Conservation (phyloP, 1,140 invertebrate species). For the Trachymyrmex cornetzi region DNA sequence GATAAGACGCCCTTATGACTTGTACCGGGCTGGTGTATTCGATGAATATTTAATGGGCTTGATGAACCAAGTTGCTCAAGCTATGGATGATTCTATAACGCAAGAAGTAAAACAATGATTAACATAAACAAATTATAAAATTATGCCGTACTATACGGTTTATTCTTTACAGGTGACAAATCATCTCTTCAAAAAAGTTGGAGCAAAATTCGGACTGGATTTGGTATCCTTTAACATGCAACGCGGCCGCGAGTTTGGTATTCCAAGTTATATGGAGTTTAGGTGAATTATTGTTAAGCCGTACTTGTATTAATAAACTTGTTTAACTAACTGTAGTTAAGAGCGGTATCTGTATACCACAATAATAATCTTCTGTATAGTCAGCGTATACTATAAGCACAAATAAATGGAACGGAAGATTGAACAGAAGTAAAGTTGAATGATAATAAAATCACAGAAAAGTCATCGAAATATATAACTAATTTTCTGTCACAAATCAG, state of each 20-base stretch:
- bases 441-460: not conserved
- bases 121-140: not conserved
- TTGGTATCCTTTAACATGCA: constrained; percentile 98
- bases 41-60: constrained; percentile 97
- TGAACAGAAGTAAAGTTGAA: not conserved
- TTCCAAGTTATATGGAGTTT: constrained; percentile 97
- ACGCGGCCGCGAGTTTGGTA: constrained; percentile 95
- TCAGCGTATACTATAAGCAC: not conserved
- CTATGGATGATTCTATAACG: constrained; percentile 97
- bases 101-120: constrained; percentile 89
- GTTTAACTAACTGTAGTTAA: not conserved
- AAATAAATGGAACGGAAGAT: not conserved
- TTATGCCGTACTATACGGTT: not conserved
- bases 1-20: constrained; percentile 95
- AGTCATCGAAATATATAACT: not conserved
- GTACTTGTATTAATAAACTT: not conserved
- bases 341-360: not conserved
- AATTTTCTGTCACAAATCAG: not conserved
- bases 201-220: constrained; percentile 95
- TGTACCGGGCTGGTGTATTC: constrained; percentile 95
- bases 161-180: constrained; percentile 90
- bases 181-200: constrained; percentile 96
- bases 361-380: constrained; percentile 14
- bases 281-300: constrained; percentile 81
- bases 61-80: constrained; percentile 97